Percentiles rank a stretch among this genome's conserved stretches.
Conservation (phyloP, 1,140 invertebrate genomes). For the Eufriesea mexicana region DNA sequence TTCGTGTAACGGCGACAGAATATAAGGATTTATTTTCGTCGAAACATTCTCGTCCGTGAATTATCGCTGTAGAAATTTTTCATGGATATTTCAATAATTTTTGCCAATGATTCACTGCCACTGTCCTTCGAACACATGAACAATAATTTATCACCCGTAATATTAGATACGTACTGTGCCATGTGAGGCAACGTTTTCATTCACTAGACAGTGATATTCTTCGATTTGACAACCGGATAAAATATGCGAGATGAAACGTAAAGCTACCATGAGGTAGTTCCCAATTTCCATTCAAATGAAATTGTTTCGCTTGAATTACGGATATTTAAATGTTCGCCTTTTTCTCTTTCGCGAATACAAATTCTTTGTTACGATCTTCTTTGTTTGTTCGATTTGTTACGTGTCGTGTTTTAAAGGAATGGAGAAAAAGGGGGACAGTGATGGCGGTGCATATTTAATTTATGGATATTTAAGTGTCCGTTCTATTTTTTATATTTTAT, state of each 20-base stretch:
- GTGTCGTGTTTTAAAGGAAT: too few species aligned
- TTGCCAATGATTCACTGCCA: neutral
- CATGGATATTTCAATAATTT: conserved; percentile 1
- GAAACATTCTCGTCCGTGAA: neutral
- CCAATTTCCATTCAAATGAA: neutral
- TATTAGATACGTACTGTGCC: neutral
- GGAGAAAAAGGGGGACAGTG: too few species aligned
- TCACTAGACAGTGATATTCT: conserved; percentile 1
- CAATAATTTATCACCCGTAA: conserved; percentile 2
- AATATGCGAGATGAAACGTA: neutral
- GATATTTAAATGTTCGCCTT: too few species aligned
- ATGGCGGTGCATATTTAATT: too few species aligned
- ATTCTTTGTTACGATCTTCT: too few species aligned
- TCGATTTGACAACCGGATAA: neutral
- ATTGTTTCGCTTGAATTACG: too few species aligned
- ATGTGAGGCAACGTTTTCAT: neutral
- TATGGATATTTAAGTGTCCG: too few species aligned
- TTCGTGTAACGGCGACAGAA: neutral
- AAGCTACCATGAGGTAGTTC: neutral
- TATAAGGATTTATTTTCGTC: neutral
- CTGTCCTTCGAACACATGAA: neutral
- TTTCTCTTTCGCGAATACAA: too few species aligned
- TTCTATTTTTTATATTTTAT: too few species aligned
- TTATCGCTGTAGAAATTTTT: neutral
- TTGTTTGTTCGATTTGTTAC: too few species aligned